A percentile compares a stretch with the other conserved stretches of the same genome.
phyloP scores from a whole-genome alignment of 2,888 invertebrate genomes.

The Timema podura region DNA sequence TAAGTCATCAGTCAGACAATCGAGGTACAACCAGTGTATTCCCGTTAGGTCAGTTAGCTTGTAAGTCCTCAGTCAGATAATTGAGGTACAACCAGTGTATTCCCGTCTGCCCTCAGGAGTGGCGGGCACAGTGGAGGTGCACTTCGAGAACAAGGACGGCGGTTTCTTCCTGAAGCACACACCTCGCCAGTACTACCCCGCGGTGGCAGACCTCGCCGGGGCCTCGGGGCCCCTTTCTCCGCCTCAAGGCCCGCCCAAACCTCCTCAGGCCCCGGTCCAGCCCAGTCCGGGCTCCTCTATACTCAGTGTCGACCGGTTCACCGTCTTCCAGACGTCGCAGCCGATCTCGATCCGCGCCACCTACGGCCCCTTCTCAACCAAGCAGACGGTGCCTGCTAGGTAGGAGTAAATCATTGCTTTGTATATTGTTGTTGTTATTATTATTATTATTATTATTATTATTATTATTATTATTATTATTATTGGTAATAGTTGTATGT shows the following conservation, averaged over 20 bases:
- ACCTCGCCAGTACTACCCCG: constrained; percentile 61
- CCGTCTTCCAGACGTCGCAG: constrained; percentile 85
- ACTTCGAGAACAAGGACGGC: constrained; percentile 87
- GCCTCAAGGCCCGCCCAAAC: constrained; percentile 36
- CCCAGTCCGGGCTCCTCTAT: constrained; percentile 57
- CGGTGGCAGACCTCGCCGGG: constrained; percentile 39
- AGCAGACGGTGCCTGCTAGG: constrained; percentile 76
- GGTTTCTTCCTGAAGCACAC: constrained; percentile 86
- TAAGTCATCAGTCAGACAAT: too few relatives aligned
- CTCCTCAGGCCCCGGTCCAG: constrained; percentile 38
- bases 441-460: neutral
- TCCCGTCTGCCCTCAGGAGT: constrained; percentile 51
- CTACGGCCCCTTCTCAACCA: constrained; percentile 92
- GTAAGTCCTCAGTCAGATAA: too few relatives aligned
- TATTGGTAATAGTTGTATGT: constrained; percentile 45
- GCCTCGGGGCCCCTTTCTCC: constrained; percentile 28
- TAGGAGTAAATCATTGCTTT: neutral
- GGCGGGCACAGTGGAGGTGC: constrained; percentile 74
- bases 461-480: neutral
- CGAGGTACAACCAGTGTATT: too few relatives aligned
- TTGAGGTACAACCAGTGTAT: too few relatives aligned
- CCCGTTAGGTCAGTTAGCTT: too few relatives aligned
- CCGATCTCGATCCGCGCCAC: constrained; percentile 88
- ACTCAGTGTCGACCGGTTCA: constrained; percentile 81
- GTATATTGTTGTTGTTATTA: neutral